Conservation (phyloP, 2,888 invertebrate genomes). For the Drosophila paranaensis region DNA sequence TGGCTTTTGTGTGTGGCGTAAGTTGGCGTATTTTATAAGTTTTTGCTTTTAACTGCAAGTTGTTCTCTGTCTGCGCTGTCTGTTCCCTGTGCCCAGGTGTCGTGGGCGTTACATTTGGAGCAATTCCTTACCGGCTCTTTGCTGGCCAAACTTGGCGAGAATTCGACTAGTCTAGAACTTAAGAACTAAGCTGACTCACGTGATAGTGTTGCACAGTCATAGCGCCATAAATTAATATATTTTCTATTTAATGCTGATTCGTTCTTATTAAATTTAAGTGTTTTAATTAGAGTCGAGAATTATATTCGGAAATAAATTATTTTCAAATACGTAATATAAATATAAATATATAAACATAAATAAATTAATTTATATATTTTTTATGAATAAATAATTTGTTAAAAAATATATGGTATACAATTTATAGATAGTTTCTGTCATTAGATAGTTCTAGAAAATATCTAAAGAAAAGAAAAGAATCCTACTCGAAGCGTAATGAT, state of each 20-base stretch:
- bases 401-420: too few species aligned
- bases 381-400: too few species aligned
- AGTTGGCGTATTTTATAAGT: slow-evolving; percentile 59
- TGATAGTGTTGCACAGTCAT: slow-evolving; percentile 2
- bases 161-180: slow-evolving; percentile 1
- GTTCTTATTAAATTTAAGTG: neutral
- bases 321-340: too few species aligned
- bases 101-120: slow-evolving; percentile 71
- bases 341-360: too few species aligned
- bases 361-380: too few species aligned
- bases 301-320: neutral
- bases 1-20: slow-evolving; percentile 43
- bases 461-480: too few species aligned
- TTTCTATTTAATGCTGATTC: neutral
- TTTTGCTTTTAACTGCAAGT: slow-evolving; percentile 52
- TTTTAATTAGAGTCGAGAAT: neutral
- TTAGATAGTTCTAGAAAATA: too few species aligned
- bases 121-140: slow-evolving; percentile 12
- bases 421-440: too few species aligned
- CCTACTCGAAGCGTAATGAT: too few species aligned
- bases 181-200: slow-evolving; percentile 30
- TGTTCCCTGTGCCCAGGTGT: slow-evolving; percentile 1
- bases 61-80: slow-evolving; percentile 26
- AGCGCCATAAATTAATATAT: neutral
- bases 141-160: neutral